phyloP scores from a whole-genome alignment of 2,797 vertebrate species.

The Tokudaia muenninki region DNA sequence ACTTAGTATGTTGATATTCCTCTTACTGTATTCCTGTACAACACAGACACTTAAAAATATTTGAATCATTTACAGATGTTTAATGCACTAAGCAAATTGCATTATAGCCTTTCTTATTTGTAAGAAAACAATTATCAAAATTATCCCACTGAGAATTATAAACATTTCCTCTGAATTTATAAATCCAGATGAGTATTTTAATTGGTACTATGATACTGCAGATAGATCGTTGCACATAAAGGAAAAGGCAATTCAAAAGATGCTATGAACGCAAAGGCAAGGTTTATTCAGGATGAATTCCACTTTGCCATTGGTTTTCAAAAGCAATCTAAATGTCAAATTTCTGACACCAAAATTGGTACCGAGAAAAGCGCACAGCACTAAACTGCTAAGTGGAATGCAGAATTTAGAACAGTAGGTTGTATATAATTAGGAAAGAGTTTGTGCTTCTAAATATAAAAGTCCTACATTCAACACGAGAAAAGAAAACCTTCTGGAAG shows the following conservation, averaged over 20 bases:
- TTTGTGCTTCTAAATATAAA: slow-evolving; percentile 82
- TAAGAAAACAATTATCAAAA: background rate
- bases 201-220: background rate
- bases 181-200: background rate
- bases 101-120: background rate
- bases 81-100: background rate
- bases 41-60: background rate
- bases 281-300: slow-evolving; percentile 66
- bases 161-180: slow-evolving; percentile 46
- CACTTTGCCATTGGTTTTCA: slow-evolving; percentile 68
- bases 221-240: slow-evolving; percentile 26
- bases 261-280: slow-evolving; percentile 15
- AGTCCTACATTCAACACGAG: slow-evolving; percentile 70
- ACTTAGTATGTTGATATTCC: background rate
- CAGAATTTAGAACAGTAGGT: slow-evolving; percentile 82
- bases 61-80: background rate
- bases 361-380: slow-evolving; percentile 76
- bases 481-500: slow-evolving; percentile 67
- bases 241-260: slow-evolving; percentile 51
- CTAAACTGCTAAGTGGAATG: slow-evolving; percentile 80
- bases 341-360: slow-evolving; percentile 82
- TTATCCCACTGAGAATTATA: slow-evolving; percentile 15
- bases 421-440: slow-evolving; percentile 79
- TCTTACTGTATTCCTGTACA: background rate
- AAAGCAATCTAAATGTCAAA: slow-evolving; percentile 81